Percentiles rank a stretch among this genome's conserved stretches.
These are phyloP conservation scores for Polylopha cassiicola DNA, from an alignment of 2,888 invertebrate genomes.

Conservation along the genomic window DNA sequence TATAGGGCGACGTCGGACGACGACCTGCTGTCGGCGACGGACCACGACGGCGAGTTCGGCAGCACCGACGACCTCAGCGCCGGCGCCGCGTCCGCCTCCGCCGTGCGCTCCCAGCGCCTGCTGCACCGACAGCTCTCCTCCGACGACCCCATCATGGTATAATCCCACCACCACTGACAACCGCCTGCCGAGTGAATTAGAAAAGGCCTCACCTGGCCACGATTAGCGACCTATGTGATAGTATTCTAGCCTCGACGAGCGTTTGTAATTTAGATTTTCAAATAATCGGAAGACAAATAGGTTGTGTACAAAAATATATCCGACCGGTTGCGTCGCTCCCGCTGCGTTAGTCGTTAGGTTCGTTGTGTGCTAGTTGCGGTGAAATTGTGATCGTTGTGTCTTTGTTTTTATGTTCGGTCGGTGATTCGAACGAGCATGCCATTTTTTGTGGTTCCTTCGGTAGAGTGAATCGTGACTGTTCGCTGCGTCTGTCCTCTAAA, in stretches of 20 bases:
- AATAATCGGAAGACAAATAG: slow-evolving; percentile 17
- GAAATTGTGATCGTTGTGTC: slow-evolving; percentile 23
- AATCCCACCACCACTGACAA: slow-evolving; percentile 16
- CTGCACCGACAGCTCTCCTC: slow-evolving; percentile 70
- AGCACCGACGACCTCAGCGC: slow-evolving; percentile 79
- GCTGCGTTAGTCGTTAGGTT: slow-evolving; percentile 18
- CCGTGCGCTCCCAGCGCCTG: slow-evolving; percentile 59
- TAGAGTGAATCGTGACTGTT: slow-evolving; percentile 11
- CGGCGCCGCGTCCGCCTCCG: slow-evolving; percentile 48
- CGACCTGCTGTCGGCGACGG: slow-evolving; percentile 86
- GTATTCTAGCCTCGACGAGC: too few species aligned
- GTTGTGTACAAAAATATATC: slow-evolving; percentile 22
- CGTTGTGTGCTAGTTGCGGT: slow-evolving; percentile 18
- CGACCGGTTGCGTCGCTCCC: slow-evolving; percentile 20
- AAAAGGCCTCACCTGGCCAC: too few species aligned
- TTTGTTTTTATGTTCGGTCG: slow-evolving; percentile 18
- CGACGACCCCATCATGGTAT: slow-evolving; percentile 75
- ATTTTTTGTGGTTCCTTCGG: slow-evolving; percentile 13
- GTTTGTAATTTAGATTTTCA: slow-evolving; percentile 6
- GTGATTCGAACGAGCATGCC: slow-evolving; percentile 6
- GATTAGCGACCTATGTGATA: too few species aligned
- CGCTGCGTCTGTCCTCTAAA: slow-evolving; percentile 7
- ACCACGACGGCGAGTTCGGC: slow-evolving; percentile 84
- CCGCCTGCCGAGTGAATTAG: background rate
- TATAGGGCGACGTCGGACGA: slow-evolving; percentile 89